Evolutionary conservation across 2,113 vertebrate genomes (phyloP), one percentile per base, ranked within the genome.

Genomic region (Donacobius atricapilla): DNA sequence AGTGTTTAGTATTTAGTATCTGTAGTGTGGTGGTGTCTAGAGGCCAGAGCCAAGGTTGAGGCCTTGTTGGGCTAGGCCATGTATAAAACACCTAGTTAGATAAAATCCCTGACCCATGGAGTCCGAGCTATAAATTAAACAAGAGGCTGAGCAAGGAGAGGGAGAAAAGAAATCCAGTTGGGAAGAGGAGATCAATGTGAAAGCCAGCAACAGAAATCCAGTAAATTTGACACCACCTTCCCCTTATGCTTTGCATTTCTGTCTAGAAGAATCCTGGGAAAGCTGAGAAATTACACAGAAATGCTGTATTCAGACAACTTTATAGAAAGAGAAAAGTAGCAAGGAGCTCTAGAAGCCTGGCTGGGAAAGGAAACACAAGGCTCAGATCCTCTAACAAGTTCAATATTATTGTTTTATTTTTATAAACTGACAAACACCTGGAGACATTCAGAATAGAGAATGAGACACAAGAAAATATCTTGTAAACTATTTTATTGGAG

Each of bases 81-180:
- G 91, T 94, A 91, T 94, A 87, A 91, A 97, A 88, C 83, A 94
- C 95, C 91, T 75, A 79, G 69, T n/a, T 80, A 94, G 85, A 88
- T 94, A 81, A 91, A 93, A 93, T 83, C 86, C 88, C 76, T 94
- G 94, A 94, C 85, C 90, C 92, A 60, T 4, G 0, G 81, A 95
- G 40, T 57, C 90, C 13, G 15, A 86, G 79, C 44, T 60, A 68
- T 93, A 90, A 95, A 94, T 96, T 93, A 96, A 96, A 78, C 64
- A 96, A 40, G 64, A 95, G 76, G 42, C 33, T 75, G 68, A 81
- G 68, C 0, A 2, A 83, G 31, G 47, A 42, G 64, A 73, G 80
- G 71, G 28, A 76, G 56, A 73, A 77, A 37, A 68, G 85, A 85
- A 75, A 60, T 58, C 51, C 37, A 21, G 48, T 28, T 63, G 82